Evolutionary conservation across 2,888 invertebrate genomes (phyloP).

Genomic region (Papilio demoleus): DNA sequence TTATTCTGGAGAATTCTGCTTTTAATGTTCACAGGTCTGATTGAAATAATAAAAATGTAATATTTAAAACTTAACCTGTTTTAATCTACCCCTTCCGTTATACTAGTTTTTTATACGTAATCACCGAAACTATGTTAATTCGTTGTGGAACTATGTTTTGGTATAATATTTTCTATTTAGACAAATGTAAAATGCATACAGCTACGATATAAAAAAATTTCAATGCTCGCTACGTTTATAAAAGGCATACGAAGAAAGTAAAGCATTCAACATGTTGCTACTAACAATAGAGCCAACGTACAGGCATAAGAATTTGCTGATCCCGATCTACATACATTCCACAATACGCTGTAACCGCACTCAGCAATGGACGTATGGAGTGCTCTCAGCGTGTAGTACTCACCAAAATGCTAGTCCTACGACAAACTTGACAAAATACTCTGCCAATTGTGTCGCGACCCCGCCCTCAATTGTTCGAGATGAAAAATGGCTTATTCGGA

Average conservation of each 20-base stretch:
- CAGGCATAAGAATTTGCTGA: slow-evolving; percentile 8
- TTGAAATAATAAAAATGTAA: slow-evolving; percentile 3
- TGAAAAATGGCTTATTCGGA: slow-evolving; percentile 82
- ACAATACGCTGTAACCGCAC: slow-evolving; percentile 31
- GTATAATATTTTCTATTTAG: neutral
- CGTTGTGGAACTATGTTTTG: neutral
- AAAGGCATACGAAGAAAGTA: neutral
- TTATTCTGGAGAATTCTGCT: slow-evolving; percentile 16
- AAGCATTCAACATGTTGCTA: slow-evolving; percentile 15
- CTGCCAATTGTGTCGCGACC: slow-evolving; percentile 78
- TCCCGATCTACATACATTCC: slow-evolving; percentile 34
- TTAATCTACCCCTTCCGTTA: neutral
- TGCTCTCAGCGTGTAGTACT: slow-evolving; percentile 72
- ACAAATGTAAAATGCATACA: neutral
- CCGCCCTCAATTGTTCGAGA: slow-evolving; percentile 82
- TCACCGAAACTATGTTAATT: too few species aligned
- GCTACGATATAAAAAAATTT: neutral
- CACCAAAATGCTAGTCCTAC: slow-evolving; percentile 63
- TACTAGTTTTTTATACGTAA: too few species aligned
- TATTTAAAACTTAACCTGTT: neutral
- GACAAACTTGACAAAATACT: slow-evolving; percentile 82
- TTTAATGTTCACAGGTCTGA: slow-evolving; percentile 10
- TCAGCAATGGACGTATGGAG: slow-evolving; percentile 57
- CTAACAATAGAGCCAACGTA: slow-evolving; percentile 13
- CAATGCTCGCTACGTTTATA: neutral